These are phyloP conservation scores for Liparis tanakae DNA, from an alignment of 2,797 vertebrate species.

Conservation along the genomic window DNA sequence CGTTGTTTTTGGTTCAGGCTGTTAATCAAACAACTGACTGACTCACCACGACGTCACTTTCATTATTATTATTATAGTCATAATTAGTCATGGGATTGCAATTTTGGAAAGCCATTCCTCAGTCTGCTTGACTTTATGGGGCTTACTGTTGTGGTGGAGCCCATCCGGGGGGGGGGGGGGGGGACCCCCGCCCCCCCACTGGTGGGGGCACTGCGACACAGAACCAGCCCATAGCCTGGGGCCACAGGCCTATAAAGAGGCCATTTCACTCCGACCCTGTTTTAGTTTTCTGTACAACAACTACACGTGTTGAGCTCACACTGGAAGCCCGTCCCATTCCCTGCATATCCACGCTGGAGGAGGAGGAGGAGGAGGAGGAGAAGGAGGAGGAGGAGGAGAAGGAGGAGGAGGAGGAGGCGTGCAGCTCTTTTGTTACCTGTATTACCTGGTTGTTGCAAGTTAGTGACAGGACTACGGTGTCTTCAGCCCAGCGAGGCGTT, in stretches of 20 bases:
- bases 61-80: constrained; percentile 60
- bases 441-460: constrained; percentile 70
- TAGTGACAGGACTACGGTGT: constrained; percentile 71
- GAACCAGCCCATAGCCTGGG: constrained; percentile 46
- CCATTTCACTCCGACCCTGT: constrained; percentile 50
- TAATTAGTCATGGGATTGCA: constrained; percentile 64
- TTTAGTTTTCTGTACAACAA: constrained; percentile 75
- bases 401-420: constrained; percentile 72
- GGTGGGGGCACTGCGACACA: constrained; percentile 58
- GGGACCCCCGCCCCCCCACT: constrained; percentile 30
- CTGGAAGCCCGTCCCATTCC: constrained; percentile 77
- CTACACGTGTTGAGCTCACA: constrained; percentile 76
- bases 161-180: constrained; percentile 45
- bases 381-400: constrained; percentile 66
- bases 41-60: constrained; percentile 51
- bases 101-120: constrained; percentile 55
- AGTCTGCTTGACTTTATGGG: constrained; percentile 61
- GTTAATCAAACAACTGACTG: constrained; percentile 54
- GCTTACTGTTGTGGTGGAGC: constrained; percentile 73
- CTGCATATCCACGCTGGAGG: constrained; percentile 67
- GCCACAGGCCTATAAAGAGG: constrained; percentile 74
- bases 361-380: constrained; percentile 70
- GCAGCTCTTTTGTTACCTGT: constrained; percentile 83
- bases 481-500: constrained; percentile 53
- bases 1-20: constrained; percentile 41